Evolutionary conservation across 2,797 vertebrate species (phyloP), one percentile per base, ranked within the genome.

Genomic region (Acanthis flammea): DNA sequence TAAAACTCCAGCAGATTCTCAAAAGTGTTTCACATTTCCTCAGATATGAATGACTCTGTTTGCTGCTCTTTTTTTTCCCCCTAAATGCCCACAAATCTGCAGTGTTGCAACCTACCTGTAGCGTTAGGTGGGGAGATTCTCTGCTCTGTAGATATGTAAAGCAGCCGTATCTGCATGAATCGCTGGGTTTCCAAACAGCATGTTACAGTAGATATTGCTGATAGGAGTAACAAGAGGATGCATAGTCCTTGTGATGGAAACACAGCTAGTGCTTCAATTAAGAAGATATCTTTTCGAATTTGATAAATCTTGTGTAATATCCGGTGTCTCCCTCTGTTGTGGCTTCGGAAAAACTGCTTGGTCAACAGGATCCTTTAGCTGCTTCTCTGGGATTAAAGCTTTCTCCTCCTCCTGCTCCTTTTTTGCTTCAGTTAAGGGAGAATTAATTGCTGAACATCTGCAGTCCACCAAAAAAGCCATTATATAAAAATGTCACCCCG

Each of bases 71-170:
- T 78, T 70, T 42, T 85, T 47, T 14, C 12, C 47, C 53, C 48
- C 42, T 44, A 47, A 94, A 92, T 58, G 55, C 58, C 54, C 54
- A 58, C 66, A 33, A 4, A 30, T 57, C 79, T 94, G 91, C 85
- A 90, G 70, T 92, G 87, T 96, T 95, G 88, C 94, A 96, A 15
- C 96, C 97, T 98, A 98, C 98, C 98, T 98, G 98, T 98, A 91
- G 98, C 97, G 42, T 97, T 83, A 82, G 87, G 95, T 80, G 92
- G 74, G 95, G 45, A 92, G 87, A 94, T 85, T 82, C 65, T 73
- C 25, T 83, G 80, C 84, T 97, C 53, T 47, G 86, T 85, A 25
- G 60, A 54, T 93, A 31, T 3, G 16, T 39, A 76, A 92, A 94
- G 88, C 91, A 95, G 90, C 70, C 30, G 65, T 79, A 60, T 47